Evolutionary conservation across 2,113 vertebrate genomes (phyloP), one percentile per base, ranked within the genome.

Genomic region (Aix galericulata): DNA sequence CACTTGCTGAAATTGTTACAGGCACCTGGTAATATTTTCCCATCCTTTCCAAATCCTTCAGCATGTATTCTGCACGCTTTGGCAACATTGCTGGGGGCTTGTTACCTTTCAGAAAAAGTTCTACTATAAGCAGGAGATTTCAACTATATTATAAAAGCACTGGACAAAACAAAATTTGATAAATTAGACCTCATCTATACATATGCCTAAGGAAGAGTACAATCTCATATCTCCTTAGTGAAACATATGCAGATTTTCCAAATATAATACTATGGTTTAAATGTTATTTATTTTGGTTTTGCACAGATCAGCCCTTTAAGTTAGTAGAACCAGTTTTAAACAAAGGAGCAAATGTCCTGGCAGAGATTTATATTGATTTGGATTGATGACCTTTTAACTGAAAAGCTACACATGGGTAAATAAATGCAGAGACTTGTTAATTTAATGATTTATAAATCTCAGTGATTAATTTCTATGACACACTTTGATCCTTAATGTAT

Each of bases 1-100:
- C 97, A 76, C 98, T 77, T 31, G 93, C 22, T 2, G 98, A 97
- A 1, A 22, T 0, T 2, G 10, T 18, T 53, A 99, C 0, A 36
- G 99, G 99, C 59, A 99, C 96, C n/a, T 97, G 94, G 88, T 98
- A 97, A 72, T 98, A 98, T 42, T 97, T 66, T 22, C 91, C 81
- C 96, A 98, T 89, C 75, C 96, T 98, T 9, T 6, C 21, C 5
- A 99, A 0, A 64, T 99, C 99, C 9, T 95, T 95, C 8, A 0
- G 4, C 96, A 99, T 11, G 95, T 99, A 99, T 31, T 82, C 9
- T 2, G 40, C 98, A 96, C 98, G 99, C 80, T 97, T 98, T 25
- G 98, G 98, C 76, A 99, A 53, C 93, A 98, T 1, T 58, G 82
- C 98, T 68, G 98, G 99, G 0, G 99, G 97, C 52, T 96, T 97